A percentile compares a stretch with the other conserved stretches of the same genome.
Conservation (phyloP, 2,888 invertebrate genomes). For the Julus scanicus region DNA sequence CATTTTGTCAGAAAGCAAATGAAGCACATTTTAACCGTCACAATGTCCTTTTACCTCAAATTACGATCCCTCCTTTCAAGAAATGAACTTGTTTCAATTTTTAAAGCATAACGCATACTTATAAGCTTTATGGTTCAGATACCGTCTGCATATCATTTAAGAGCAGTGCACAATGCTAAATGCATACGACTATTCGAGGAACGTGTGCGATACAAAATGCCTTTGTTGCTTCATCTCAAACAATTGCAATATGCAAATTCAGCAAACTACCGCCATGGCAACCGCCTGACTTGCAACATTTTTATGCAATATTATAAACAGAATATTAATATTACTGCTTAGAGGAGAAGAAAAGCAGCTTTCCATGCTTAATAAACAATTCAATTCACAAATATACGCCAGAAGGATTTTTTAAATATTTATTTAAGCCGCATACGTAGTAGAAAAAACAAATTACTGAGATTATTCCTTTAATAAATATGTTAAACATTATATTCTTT, state of each 20-base stretch:
- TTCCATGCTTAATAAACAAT: neutral
- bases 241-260: slow-evolving; percentile 26
- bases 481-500: slow-evolving; percentile 18
- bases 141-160: neutral
- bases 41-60: neutral
- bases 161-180: neutral
- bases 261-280: neutral
- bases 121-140: neutral
- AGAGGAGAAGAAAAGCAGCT: neutral
- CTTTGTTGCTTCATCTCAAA: slow-evolving; percentile 17
- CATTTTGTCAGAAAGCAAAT: neutral
- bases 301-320: slow-evolving; percentile 41
- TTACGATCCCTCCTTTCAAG: neutral
- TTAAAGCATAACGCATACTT: neutral
- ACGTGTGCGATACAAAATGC: neutral
- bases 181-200: neutral
- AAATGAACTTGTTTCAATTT: slow-evolving; percentile 34
- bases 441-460: neutral
- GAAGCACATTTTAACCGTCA: neutral
- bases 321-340: neutral
- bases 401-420: slow-evolving; percentile 29
- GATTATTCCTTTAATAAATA: slow-evolving; percentile 24
- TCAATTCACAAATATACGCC: neutral
- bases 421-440: neutral
- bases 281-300: neutral